These are phyloP conservation scores for Archivesica marissinica DNA, from an alignment of 1,140 invertebrate genomes.

Conservation along the genomic window DNA sequence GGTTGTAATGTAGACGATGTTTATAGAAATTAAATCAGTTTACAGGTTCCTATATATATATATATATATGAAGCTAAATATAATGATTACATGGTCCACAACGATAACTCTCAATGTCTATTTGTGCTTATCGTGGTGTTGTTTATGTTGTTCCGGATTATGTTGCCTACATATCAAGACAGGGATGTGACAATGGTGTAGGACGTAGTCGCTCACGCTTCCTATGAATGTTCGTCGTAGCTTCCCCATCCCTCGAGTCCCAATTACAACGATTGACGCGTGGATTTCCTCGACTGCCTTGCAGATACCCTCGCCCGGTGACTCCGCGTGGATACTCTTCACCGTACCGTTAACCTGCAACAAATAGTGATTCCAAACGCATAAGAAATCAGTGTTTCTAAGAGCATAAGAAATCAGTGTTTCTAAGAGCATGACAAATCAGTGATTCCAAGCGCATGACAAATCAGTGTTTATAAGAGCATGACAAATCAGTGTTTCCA, in stretches of 20 bases:
- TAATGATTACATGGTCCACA: too few relatives aligned
- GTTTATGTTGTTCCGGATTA: background rate
- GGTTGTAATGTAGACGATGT: too few relatives aligned
- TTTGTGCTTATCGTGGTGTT: background rate
- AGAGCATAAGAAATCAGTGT: background rate
- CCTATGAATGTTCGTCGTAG: constrained; percentile 72
- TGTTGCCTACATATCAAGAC: constrained; percentile 64
- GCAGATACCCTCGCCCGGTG: constrained; percentile 61
- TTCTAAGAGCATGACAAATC: too few relatives aligned
- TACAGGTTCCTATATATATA: too few relatives aligned
- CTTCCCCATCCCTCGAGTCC: constrained; percentile 71
- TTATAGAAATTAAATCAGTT: too few relatives aligned
- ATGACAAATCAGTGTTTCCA: too few relatives aligned
- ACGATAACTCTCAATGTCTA: too few relatives aligned
- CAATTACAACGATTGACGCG: constrained; percentile 68
- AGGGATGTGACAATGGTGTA: constrained; percentile 70
- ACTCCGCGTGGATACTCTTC: constrained; percentile 54
- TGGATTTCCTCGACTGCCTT: constrained; percentile 67
- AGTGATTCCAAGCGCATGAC: too few relatives aligned
- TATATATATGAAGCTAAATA: too few relatives aligned
- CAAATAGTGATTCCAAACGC: too few relatives aligned
- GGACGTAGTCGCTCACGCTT: constrained; percentile 75
- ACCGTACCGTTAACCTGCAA: constrained; percentile 50
- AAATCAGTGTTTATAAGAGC: too few relatives aligned
- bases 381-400: background rate